Percentiles rank a stretch among this genome's conserved stretches.
Conservation (phyloP, 2,113 vertebrate species). For the zebrafish (Danio rerio) region GRCz12tu NC_133181.1:48148501-48149000, state of each 20-base stretch:
- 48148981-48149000: slow-evolving; percentile 62
- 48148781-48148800: neutral
- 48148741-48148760: neutral
- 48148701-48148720: no score
- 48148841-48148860: neutral
- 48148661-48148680: no score
- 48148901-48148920: slow-evolving; percentile 25
- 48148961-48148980: slow-evolving; percentile 58
- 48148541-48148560: no score
- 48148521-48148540: no score
- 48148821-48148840: neutral
- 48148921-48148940: slow-evolving; percentile 31
- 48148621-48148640: no score
- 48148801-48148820: neutral
- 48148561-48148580: no score
- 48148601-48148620: no score
- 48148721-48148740: no score
- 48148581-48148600: no score
- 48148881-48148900: neutral
- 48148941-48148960: slow-evolving; percentile 9
- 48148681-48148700: no score
- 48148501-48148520: no score
- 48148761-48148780: neutral
- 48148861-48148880: slow-evolving; percentile 16
- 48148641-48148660: no score